Conservation (phyloP, 2,888 invertebrate species). For the Trisateles emortualis region DNA sequence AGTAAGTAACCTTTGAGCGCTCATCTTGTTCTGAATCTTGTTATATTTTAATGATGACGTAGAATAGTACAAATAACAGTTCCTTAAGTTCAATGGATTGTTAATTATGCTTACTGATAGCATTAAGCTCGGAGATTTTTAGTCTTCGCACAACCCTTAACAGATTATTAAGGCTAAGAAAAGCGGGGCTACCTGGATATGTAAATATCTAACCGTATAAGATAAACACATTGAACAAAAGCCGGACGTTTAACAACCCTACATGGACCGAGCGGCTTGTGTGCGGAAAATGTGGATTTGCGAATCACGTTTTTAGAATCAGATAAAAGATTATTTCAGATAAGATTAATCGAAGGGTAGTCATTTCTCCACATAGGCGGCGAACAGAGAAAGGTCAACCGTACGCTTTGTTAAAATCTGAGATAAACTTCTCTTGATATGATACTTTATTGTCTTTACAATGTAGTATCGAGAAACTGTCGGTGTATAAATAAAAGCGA, state of each 20-base stretch:
- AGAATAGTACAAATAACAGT: too few species aligned
- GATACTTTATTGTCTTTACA: background rate
- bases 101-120: too few species aligned
- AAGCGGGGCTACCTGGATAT: background rate
- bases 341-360: slow-evolving; percentile 62
- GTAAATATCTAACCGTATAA: background rate
- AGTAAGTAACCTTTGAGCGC: too few species aligned
- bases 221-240: slow-evolving; percentile 5
- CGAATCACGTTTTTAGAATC: slow-evolving; percentile 47
- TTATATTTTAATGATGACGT: too few species aligned
- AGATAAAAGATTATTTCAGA: slow-evolving; percentile 55
- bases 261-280: slow-evolving; percentile 17
- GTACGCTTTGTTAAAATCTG: slow-evolving; percentile 57
- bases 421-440: slow-evolving; percentile 5
- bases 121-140: too few species aligned
- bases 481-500: too few species aligned
- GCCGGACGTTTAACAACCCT: slow-evolving; percentile 7
- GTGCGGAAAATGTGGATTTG: slow-evolving; percentile 45
- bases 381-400: slow-evolving; percentile 57
- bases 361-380: slow-evolving; percentile 58
- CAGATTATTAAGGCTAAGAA: background rate
- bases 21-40: too few species aligned
- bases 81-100: too few species aligned
- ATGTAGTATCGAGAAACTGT: too few species aligned
- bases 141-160: slow-evolving; percentile 1